Base-by-base conservation (phyloP, 2,113 vertebrate species). In the Lathamus discolor region DNA sequence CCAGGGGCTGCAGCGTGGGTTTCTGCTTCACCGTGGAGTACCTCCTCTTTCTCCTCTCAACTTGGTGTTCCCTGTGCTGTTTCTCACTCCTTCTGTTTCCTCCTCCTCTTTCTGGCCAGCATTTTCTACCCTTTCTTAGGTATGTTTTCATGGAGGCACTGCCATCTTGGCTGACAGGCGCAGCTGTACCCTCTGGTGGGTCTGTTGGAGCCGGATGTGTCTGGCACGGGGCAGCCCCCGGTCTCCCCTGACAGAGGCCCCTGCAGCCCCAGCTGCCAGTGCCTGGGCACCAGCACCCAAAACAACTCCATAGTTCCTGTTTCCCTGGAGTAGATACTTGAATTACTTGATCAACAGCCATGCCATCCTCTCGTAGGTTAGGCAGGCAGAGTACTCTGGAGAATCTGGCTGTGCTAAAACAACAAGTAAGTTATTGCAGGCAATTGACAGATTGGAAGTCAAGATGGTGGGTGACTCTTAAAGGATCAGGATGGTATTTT, bases 161-260 rank as follows among this genome's bases (percentile, higher is more conserved):
- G 6, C 23, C 0, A 0, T n/a, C 14, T 12, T 52, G 67, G 31
- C 67, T 44, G 75, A 12, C 0, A 2, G 44, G 51, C 55, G 20
- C 72, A 35, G 66, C 44, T 37, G 1, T 46, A 44, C 10, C 0
- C 54, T 51, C 64, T 0, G 1, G 49, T 74, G 80, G 51, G 17
- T 74, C 51, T 0, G 0, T 11, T 2, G 0, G 46, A 67, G 68
- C 44, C 0, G 1, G 17, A 37, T 3, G 4, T 14, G 25, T 46
- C 31, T 41, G 77, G 35, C 86, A 55, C 3, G 1, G 35, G 39
- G 43, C 54, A 87, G 29, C 31, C 63, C 31, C 49, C 12, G 8
- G 17, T 46, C 61, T 55, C 7, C 28, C 54, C 54, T 19, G 13
- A 7, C 49, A 49, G 54, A 25, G 55, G 28, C 20, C 29, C 24